Conservation (phyloP, 2,888 invertebrate genomes). For the Dryococelus australis region DNA sequence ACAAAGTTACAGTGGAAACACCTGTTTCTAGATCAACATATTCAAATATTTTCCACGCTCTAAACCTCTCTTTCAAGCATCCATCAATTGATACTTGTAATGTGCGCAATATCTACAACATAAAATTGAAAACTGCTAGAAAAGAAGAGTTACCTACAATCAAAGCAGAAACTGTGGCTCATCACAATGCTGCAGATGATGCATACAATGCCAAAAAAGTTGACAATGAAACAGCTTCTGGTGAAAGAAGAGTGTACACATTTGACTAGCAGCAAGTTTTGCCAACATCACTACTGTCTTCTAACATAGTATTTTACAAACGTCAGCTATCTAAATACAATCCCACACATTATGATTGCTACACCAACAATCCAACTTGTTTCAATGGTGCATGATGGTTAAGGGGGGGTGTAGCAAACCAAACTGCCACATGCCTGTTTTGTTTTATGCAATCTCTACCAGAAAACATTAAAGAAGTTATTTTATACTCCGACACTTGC, state of each 20-base stretch:
- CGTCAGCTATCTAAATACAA: not conserved
- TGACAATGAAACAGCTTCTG: not conserved
- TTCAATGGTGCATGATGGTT: not conserved
- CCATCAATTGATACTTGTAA: not conserved
- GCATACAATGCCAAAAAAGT: not conserved
- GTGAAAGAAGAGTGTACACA: not conserved
- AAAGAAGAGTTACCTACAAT: not conserved
- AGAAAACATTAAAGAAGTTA: no score
- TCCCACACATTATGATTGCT: not conserved
- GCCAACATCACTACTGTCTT: not conserved
- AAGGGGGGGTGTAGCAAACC: conserved; percentile 24
- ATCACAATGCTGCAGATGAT: not conserved
- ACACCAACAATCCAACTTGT: not conserved
- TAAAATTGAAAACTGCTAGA: not conserved
- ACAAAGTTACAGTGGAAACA: not conserved
- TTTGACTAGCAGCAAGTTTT: not conserved
- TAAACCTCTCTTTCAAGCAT: not conserved
- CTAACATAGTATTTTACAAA: not conserved
- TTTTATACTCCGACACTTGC: no score
- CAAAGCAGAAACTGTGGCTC: not conserved
- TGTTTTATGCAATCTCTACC: no score
- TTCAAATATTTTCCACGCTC: not conserved
- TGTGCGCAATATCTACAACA: not conserved
- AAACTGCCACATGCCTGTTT: no score
- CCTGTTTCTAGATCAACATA: not conserved